phyloP scores from a whole-genome alignment of 2,888 invertebrate species.

The Folsomia manolachei region DNA sequence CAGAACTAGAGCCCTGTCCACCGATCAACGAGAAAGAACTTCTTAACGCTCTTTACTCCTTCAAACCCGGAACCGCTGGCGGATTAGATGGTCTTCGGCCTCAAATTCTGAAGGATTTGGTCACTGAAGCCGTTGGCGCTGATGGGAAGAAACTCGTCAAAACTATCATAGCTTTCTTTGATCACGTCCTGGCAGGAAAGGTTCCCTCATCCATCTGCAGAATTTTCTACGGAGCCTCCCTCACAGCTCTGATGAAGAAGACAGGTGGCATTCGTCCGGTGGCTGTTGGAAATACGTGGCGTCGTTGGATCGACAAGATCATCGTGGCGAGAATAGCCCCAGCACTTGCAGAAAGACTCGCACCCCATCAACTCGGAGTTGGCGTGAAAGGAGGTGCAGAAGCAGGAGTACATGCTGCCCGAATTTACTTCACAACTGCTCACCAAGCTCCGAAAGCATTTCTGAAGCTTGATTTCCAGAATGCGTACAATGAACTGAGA shows the following conservation, averaged over 20 bases:
- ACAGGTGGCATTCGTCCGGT: slow-evolving; percentile 32
- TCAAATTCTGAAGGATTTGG: not conserved
- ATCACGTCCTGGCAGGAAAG: slow-evolving; percentile 18
- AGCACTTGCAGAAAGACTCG: no score
- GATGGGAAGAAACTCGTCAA: not conserved
- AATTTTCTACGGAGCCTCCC: slow-evolving; percentile 24
- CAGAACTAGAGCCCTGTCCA: not conserved
- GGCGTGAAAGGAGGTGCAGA: no score
- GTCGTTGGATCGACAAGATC: no score
- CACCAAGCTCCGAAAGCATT: no score
- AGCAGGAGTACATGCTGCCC: no score
- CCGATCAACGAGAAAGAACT: not conserved
- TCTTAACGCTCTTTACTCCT: not conserved
- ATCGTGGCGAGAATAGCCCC: no score
- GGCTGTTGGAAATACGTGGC: slow-evolving; percentile 23
- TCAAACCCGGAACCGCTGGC: not conserved
- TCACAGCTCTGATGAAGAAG: slow-evolving; percentile 28
- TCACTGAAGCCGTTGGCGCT: no score
- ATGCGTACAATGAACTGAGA: no score
- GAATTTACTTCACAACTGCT: no score
- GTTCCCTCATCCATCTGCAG: not conserved
- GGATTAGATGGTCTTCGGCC: not conserved
- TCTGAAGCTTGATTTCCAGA: no score
- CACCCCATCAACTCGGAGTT: no score
- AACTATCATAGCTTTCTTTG: not conserved